A percentile compares a stretch with the other conserved stretches of the same genome.
Evolutionary conservation across 2,797 vertebrate species (phyloP).

Genomic region (Peromyscus aztecus): DNA sequence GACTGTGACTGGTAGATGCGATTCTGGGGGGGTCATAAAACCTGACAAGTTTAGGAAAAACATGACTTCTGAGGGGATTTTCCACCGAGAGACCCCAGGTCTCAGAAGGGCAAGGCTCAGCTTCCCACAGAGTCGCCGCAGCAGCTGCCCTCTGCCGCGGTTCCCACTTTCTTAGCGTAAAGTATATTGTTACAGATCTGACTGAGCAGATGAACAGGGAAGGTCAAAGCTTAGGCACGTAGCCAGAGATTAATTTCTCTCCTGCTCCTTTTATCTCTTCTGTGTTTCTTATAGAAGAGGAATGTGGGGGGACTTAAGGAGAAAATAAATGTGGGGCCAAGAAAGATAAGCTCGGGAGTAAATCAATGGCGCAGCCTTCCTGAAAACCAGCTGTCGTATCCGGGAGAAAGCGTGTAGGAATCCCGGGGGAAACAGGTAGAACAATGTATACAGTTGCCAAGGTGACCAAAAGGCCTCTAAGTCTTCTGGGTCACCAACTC

Average conservation of each 20-base stretch:
- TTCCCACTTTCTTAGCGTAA: background rate
- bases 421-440: background rate
- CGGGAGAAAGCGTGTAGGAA: background rate
- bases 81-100: background rate
- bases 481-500: constrained; percentile 4
- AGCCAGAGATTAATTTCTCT: constrained; percentile 46
- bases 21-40: background rate
- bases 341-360: constrained; percentile 53
- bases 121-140: background rate
- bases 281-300: constrained; percentile 39
- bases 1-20: background rate
- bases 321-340: constrained; percentile 48
- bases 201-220: background rate
- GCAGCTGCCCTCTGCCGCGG: background rate
- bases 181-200: background rate
- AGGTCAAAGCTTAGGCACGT: constrained; percentile 12
- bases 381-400: background rate
- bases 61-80: background rate
- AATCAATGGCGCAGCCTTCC: background rate
- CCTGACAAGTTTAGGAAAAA: background rate
- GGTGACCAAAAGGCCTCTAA: background rate
- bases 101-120: background rate
- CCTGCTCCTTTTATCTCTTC: constrained; percentile 57
- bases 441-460: background rate
- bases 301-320: constrained; percentile 21